phyloP scores from a whole-genome alignment of 2,113 vertebrate species.

The Salvelinus namaycush region DNA sequence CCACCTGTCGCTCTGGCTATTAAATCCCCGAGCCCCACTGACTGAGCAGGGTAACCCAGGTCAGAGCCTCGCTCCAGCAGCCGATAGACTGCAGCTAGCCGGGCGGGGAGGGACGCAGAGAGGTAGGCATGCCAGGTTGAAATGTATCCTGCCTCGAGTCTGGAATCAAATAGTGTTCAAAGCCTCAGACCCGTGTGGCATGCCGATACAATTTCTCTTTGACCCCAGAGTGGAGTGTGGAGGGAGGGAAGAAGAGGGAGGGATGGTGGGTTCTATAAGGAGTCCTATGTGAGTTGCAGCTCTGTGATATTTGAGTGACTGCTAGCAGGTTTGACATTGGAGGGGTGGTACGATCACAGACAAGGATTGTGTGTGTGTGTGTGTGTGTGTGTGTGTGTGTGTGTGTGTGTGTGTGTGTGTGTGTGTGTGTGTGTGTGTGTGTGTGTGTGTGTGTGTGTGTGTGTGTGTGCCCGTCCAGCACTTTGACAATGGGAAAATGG shows the following conservation, averaged over 20 bases:
- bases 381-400: no score
- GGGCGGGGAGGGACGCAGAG: neutral
- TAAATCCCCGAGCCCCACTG: constrained; percentile 40
- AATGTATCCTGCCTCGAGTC: constrained; percentile 65
- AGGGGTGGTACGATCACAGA: no score
- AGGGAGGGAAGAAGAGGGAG: constrained; percentile 13
- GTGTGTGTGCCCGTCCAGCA: no score
- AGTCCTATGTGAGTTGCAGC: no score
- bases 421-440: no score
- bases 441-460: no score
- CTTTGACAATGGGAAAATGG: no score
- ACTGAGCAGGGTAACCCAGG: constrained; percentile 65
- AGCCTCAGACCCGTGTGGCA: constrained; percentile 56
- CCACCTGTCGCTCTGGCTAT: no score
- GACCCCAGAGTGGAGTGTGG: constrained; percentile 43
- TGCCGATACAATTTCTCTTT: constrained; percentile 61
- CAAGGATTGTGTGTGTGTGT: no score
- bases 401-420: no score
- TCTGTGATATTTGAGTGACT: no score
- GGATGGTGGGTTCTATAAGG: neutral
- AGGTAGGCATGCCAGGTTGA: constrained; percentile 48
- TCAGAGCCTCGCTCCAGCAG: constrained; percentile 60
- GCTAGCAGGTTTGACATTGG: no score
- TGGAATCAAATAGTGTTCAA: constrained; percentile 65
- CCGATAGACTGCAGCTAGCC: constrained; percentile 28